Base-by-base conservation (phyloP, 2,797 vertebrate genomes). In the Oryzias sinensis region DNA sequence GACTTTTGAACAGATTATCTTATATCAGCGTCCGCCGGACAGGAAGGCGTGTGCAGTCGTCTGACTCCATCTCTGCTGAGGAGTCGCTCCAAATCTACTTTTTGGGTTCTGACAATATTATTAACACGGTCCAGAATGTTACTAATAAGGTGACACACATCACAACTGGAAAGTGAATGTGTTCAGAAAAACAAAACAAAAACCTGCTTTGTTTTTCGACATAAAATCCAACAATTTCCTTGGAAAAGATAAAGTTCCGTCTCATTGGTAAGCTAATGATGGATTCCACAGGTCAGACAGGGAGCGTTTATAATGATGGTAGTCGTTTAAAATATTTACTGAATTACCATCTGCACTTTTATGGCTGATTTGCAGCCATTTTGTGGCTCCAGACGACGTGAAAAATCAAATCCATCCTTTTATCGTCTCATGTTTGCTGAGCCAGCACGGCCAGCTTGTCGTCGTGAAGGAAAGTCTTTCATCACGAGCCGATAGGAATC, bases 341-440 rank as follows among this genome's bases (percentile, higher is more conserved):
- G 89, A 89, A 92, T 91, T 93, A 92, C 91, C 88, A 92, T 93
- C 92, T 93, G 92, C 89, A 94, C 94, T 95, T 94, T 95, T 93
- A 94, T 71, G 90, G 90, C 92, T 94, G 93, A 94, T 93, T 94
- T 93, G 91, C 87, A 87, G 85, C 87, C 84, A 72, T 84, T 91
- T 89, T 92, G 91, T 88, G 78, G 80, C 80, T 93, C 88, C 89
- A 83, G 88, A 79, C 76, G 86, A 87, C 87, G 91, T 89, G 75
- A 83, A 83, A 80, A 86, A 15, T 89, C 84, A 88, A 89, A 82
- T 84, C 81, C 74, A 6, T 69, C 56, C 61, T 74, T 87, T 79
- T 56, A 83, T 88, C 64, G 72, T 76, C 68, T 59, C 59, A 54
- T 78, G 72, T 83, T 71, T 87, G 87, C 84, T 87, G 89, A 89